These are phyloP conservation scores for Cercocebus atys DNA, from an alignment of 2,113 vertebrate genomes.

Conservation along the genomic window DNA sequence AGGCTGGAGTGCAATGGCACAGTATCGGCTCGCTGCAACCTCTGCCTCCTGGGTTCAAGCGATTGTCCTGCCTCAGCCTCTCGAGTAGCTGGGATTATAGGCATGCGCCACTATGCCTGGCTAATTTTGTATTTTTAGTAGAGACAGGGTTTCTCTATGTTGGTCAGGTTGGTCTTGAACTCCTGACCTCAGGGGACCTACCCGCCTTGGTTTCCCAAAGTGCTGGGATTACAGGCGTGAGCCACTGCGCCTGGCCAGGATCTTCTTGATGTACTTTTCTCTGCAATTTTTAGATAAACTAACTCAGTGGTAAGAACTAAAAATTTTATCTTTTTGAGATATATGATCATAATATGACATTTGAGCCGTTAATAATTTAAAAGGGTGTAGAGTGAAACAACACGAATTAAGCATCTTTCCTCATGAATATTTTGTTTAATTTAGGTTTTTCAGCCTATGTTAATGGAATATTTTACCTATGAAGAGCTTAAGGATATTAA, in stretches of 20 bases:
- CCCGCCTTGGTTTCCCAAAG: too few species aligned
- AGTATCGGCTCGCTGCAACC: too few species aligned
- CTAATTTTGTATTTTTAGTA: too few species aligned
- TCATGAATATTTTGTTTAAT: slow-evolving; percentile 41
- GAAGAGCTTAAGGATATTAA: slow-evolving; percentile 99
- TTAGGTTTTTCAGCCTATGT: slow-evolving; percentile 99
- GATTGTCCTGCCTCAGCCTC: too few species aligned
- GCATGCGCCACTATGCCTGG: too few species aligned
- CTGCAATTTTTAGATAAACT: not conserved
- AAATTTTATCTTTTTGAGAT: slow-evolving; percentile 14
- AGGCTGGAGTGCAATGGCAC: too few species aligned
- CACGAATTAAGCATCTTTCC: not conserved
- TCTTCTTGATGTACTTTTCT: not conserved
- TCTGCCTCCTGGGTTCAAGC: too few species aligned
- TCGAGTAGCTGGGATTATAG: too few species aligned
- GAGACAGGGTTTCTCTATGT: too few species aligned
- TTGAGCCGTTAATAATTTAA: not conserved
- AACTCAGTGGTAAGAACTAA: not conserved
- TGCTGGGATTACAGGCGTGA: too few species aligned
- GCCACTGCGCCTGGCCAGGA: not conserved
- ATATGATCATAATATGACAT: not conserved
- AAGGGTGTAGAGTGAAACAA: not conserved
- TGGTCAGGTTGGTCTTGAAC: too few species aligned
- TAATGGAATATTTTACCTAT: slow-evolving; percentile 99
- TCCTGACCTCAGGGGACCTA: too few species aligned